A percentile compares a stretch with the other conserved stretches of the same genome.
Conservation (phyloP, 2,888 invertebrate genomes). For the Cephus pygmeus region DNA sequence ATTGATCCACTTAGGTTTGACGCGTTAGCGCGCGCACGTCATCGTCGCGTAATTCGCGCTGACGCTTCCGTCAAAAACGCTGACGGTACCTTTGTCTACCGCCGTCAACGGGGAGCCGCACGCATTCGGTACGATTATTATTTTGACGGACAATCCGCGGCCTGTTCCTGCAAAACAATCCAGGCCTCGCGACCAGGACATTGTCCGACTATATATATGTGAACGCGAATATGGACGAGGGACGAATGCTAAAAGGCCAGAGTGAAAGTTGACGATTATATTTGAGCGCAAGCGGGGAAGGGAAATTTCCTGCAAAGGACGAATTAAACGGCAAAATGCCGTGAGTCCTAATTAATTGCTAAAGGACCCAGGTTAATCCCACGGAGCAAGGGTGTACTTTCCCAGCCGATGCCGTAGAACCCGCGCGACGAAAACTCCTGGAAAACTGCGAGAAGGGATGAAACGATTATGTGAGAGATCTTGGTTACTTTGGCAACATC, state of each 20-base stretch:
- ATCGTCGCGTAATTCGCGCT: slow-evolving; percentile 26
- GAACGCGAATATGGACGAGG: not conserved
- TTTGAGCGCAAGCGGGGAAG: not conserved
- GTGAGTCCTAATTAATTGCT: slow-evolving; percentile 47
- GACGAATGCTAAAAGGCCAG: not conserved
- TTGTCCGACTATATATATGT: not conserved
- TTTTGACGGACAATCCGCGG: not conserved
- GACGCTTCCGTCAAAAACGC: slow-evolving; percentile 50
- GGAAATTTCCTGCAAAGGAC: not conserved
- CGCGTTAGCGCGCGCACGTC: slow-evolving; percentile 10
- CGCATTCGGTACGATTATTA: slow-evolving; percentile 2
- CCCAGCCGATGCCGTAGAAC: slow-evolving; percentile 34
- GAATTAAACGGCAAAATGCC: slow-evolving; percentile 14
- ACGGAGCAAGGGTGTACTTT: slow-evolving; percentile 39
- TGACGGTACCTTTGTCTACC: slow-evolving; percentile 53
- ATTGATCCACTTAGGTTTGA: slow-evolving; percentile 30
- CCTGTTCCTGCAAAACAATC: not conserved
- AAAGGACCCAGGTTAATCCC: slow-evolving; percentile 36
- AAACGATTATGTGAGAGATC: slow-evolving; percentile 60
- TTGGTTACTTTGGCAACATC: slow-evolving; percentile 43
- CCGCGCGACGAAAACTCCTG: slow-evolving; percentile 11
- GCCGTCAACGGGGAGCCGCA: slow-evolving; percentile 19
- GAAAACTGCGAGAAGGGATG: slow-evolving; percentile 41
- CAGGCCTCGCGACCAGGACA: not conserved
- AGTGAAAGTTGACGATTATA: not conserved